Percentiles rank a stretch among this genome's conserved stretches.
These are phyloP conservation scores for Anguilla japonica DNA, from an alignment of 2,113 vertebrate species.

Conservation along the genomic window DNA sequence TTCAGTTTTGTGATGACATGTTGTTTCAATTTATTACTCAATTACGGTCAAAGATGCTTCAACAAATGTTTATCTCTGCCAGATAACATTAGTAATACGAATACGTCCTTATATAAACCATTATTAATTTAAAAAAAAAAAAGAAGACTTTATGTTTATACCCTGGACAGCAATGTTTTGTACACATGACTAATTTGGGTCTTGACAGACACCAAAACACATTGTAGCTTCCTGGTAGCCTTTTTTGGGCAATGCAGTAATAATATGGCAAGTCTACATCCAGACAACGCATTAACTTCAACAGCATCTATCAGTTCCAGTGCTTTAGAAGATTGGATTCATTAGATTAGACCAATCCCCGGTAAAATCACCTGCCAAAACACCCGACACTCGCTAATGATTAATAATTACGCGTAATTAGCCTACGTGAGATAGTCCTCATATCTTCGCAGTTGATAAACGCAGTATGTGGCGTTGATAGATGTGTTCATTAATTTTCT, in stretches of 20 bases:
- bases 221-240: background rate
- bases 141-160: too few species aligned
- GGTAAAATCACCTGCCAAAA: slow-evolving; percentile 1
- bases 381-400: background rate
- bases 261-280: background rate
- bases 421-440: background rate
- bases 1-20: too few species aligned
- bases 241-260: background rate
- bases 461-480: background rate
- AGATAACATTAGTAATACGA: too few species aligned
- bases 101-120: background rate
- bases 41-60: too few species aligned
- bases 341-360: background rate
- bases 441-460: slow-evolving; percentile 8
- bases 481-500: slow-evolving; percentile 13
- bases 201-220: background rate
- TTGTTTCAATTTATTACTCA: too few species aligned
- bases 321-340: background rate
- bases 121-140: background rate
- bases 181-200: background rate
- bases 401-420: slow-evolving; percentile 17
- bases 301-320: background rate
- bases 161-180: background rate
- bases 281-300: background rate
- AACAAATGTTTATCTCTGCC: too few species aligned